Base-by-base conservation (phyloP, 2,888 invertebrate species). In the Chironomus riparius region DNA sequence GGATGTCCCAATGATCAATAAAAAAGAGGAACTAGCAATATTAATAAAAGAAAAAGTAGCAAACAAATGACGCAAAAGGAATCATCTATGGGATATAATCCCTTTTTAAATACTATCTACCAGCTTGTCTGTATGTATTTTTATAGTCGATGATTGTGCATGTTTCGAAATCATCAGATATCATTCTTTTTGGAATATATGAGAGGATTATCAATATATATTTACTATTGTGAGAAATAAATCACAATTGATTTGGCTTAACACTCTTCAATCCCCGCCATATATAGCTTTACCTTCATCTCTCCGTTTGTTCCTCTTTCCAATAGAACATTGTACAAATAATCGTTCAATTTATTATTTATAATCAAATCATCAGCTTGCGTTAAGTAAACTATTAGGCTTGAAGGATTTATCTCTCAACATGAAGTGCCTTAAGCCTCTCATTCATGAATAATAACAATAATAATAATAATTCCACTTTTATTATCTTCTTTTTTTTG, bases 341-440 rank as follows among this genome's bases (percentile, higher is more conserved):
- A 28, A 28, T 68, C 68, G 18, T 38, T 15, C 68, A 68, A 65
- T 68, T 68, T 68, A 68, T 68, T 68, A 68, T 68, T 68, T 68
- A 68, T 68, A 68, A 68, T 68, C 38, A 68, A 68, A 68, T 68
- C 68, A 68, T 68, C 68, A 47, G 47, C 68, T 68, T 68, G 68
- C 68, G 38, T 47, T 28, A 28, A 68, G 38, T 28, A 68, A 68
- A 68, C 68, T 15, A 10, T 24, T 21, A 21, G 56, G 56, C 18
- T 15, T 18, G 18, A 22, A 65, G 65, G 65, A 65, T 65, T 65
- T 65, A 65, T 21, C 65, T 65, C 65, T 65, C 65, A 24, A 65
- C 65, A 65, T 65, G 65, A 65, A 65, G 65, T 65, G 65, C 65
- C 65, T 65, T 65, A 65, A 65, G 65, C 65, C 65, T 21, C 21